phyloP scores from a whole-genome alignment of 2,113 vertebrate genomes.

The cattle (Bos taurus) region ARS-UCD2.0 NC_037356.1:8342501-8343000 shows the following conservation, averaged over 20 bases:
- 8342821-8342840: background rate
- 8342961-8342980: background rate
- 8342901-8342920: background rate
- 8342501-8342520: background rate
- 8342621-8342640: background rate
- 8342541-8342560: background rate
- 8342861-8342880: background rate
- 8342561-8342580: background rate
- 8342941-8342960: background rate
- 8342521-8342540: constrained; percentile 8
- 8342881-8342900: background rate
- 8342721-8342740: background rate
- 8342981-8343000: background rate
- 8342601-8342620: background rate
- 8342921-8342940: background rate
- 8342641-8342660: background rate
- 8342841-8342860: background rate
- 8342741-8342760: background rate
- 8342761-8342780: background rate
- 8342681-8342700: background rate
- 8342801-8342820: background rate
- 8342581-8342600: constrained; percentile 3
- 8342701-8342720: background rate
- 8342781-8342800: background rate
- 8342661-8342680: background rate